A percentile compares a stretch with the other conserved stretches of the same genome.
phyloP scores from a whole-genome alignment of 1,140 invertebrate genomes.

The Epicauta chinensis region DNA sequence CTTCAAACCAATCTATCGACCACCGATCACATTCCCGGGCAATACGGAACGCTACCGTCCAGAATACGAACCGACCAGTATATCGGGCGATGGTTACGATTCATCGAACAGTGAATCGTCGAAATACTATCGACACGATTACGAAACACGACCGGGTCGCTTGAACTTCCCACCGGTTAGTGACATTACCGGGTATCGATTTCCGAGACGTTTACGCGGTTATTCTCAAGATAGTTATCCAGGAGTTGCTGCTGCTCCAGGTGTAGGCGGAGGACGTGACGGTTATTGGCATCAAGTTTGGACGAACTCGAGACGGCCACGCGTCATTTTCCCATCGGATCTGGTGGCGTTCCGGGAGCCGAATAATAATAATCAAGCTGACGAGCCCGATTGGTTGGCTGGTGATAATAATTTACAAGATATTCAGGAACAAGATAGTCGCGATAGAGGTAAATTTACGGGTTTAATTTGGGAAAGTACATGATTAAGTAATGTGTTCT shows the following conservation, averaged over 20 bases:
- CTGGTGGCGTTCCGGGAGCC: conserved; percentile 39
- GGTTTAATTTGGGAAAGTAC: too few species aligned
- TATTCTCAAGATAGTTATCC: conserved; percentile 15
- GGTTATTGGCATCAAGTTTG: conserved; percentile 16
- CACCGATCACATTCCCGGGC: conserved; percentile 24
- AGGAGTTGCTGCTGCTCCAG: conserved; percentile 17
- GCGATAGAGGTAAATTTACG: conserved; percentile 38
- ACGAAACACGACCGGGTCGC: too few species aligned
- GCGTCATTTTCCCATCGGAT: conserved; percentile 42
- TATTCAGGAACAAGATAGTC: conserved; percentile 35
- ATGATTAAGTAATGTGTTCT: too few species aligned
- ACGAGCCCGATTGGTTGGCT: conserved; percentile 37
- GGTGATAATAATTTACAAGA: conserved; percentile 39
- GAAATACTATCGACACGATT: background rate
- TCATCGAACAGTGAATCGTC: background rate
- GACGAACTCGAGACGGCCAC: conserved; percentile 33
- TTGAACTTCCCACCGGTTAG: conserved; percentile 15
- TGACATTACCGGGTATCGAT: conserved; percentile 26
- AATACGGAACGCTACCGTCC: conserved; percentile 20
- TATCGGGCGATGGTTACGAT: too few species aligned
- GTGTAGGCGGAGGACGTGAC: conserved; percentile 3
- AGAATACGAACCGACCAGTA: conserved; percentile 21
- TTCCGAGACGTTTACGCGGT: conserved; percentile 32
- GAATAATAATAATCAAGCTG: conserved; percentile 18
- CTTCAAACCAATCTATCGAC: conserved; percentile 19